phyloP scores from a whole-genome alignment of 2,888 invertebrate species.

The Desoria tigrina region DNA sequence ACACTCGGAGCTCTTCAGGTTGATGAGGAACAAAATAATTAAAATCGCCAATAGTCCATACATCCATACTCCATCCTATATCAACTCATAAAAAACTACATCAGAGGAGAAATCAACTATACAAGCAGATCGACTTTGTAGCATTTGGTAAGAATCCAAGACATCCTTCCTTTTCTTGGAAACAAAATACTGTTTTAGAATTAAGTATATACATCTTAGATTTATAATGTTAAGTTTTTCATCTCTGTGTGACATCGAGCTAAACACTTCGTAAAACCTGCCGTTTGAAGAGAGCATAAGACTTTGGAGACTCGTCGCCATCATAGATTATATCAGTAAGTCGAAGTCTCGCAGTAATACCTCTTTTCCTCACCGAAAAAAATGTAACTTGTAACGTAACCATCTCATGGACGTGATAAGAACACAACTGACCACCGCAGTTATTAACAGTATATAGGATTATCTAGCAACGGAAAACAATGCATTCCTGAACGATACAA shows the following conservation, averaged over 20 bases:
- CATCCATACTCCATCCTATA: background rate
- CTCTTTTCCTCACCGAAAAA: no score
- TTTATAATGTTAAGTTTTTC: background rate
- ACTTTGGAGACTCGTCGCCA: constrained; percentile 14
- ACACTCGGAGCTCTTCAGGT: background rate
- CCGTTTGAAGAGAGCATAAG: constrained; percentile 1
- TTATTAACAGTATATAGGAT: no score
- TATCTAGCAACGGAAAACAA: no score
- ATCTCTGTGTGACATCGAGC: constrained; percentile 1
- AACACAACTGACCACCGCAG: no score
- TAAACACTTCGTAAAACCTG: background rate
- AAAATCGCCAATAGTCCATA: background rate
- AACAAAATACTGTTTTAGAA: no score
- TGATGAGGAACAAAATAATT: background rate
- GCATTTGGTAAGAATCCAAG: background rate
- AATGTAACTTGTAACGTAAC: no score
- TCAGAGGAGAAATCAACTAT: background rate
- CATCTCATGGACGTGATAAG: no score
- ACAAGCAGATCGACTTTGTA: background rate
- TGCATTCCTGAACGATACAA: no score
- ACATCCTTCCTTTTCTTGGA: background rate
- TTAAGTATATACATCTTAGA: no score
- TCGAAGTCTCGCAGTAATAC: no score
- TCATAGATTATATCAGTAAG: no score
- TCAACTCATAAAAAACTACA: background rate